These are phyloP conservation scores for Platyura marginata DNA, from an alignment of 1,140 invertebrate genomes.

Conservation along the genomic window DNA sequence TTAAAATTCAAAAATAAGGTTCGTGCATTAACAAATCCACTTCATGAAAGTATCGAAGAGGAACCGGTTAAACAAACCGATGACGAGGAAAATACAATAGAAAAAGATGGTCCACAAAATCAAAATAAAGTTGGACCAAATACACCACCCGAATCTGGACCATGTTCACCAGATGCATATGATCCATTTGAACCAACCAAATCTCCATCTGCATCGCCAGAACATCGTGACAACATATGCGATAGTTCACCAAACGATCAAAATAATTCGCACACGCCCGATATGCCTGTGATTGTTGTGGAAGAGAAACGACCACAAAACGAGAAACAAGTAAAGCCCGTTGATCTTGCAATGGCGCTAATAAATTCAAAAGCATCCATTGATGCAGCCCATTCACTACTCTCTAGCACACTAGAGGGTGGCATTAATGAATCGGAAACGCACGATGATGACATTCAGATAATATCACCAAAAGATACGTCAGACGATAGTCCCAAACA, in stretches of 20 bases:
- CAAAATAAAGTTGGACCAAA: conserved; percentile 24
- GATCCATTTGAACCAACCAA: conserved; percentile 79
- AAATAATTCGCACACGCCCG: not conserved
- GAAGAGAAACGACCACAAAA: conserved; percentile 1
- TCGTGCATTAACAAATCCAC: conserved; percentile 37
- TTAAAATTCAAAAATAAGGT: conserved; percentile 35
- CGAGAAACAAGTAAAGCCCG: conserved; percentile 14
- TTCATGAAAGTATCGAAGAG: conserved; percentile 33
- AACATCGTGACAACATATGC: not conserved
- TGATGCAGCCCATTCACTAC: not conserved
- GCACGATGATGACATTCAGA: not conserved
- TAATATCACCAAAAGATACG: not conserved
- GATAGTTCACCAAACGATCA: not conserved
- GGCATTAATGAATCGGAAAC: not conserved
- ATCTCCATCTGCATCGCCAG: conserved; percentile 31
- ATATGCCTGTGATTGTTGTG: not conserved
- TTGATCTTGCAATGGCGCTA: conserved; percentile 20
- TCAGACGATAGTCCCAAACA: not conserved
- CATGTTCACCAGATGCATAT: conserved; percentile 42
- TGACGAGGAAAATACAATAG: conserved; percentile 18
- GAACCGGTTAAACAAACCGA: conserved; percentile 9
- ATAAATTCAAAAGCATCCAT: conserved; percentile 21
- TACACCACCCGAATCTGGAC: conserved; percentile 23
- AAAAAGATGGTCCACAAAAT: conserved; percentile 11
- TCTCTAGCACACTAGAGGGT: not conserved